Evolutionary conservation across 2,888 invertebrate species (phyloP).

Genomic region (Eupithecia insigniata): DNA sequence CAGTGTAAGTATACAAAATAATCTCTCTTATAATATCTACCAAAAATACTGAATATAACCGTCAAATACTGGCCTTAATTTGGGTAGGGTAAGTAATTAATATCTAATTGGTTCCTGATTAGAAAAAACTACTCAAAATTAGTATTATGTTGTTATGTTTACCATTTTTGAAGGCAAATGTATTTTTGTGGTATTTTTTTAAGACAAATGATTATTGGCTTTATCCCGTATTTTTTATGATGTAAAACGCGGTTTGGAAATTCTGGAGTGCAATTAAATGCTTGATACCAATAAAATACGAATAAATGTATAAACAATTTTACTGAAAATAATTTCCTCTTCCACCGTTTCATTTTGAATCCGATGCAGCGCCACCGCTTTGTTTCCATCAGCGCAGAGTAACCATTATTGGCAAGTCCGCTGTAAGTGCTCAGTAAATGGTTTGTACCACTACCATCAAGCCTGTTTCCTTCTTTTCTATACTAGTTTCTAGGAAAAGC

Average conservation of each 20-base stretch:
- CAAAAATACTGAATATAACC: background rate
- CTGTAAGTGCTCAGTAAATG: background rate
- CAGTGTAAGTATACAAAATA: too few relatives aligned
- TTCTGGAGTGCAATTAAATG: background rate
- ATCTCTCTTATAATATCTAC: background rate
- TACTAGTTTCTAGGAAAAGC: background rate
- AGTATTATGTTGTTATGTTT: too few relatives aligned
- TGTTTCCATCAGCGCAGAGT: conserved; percentile 14
- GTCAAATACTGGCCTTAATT: background rate
- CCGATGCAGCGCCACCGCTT: conserved; percentile 1
- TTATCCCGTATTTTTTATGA: background rate
- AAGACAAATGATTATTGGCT: too few relatives aligned
- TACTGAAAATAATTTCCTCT: background rate
- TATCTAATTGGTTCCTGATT: background rate
- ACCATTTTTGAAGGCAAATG: too few relatives aligned
- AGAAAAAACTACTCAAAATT: background rate
- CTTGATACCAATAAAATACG: background rate
- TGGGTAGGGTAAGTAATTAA: background rate
- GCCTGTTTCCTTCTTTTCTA: background rate
- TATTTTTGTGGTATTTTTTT: too few relatives aligned
- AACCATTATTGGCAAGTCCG: background rate
- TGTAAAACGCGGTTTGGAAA: background rate
- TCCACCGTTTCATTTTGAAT: background rate
- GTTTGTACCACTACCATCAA: background rate
- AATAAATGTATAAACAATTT: background rate